Evolutionary conservation across 2,797 vertebrate genomes (phyloP), one percentile per base, ranked within the genome.

Genomic region (Acipenser transmontanus): DNA sequence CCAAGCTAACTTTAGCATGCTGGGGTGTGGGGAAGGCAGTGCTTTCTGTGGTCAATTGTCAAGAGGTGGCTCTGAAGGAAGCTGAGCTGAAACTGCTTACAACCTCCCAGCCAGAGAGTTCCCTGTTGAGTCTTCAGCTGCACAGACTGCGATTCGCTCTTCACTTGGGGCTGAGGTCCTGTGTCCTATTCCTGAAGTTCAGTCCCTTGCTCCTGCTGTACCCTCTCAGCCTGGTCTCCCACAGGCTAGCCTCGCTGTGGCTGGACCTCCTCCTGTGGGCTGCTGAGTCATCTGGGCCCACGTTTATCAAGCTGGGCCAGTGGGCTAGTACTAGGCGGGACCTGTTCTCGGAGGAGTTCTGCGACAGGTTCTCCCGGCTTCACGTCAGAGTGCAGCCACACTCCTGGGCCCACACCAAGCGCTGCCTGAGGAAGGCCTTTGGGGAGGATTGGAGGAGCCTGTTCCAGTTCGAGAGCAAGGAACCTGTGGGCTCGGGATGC

Each of bases 281-380:
- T 56, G 95, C 92, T 0, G 95, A 96, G 74, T 88, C 91, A 0
- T 94, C 94, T 0, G 96, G 95, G 4, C 95, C 96, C 0, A 91
- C 94, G 0, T 98, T 92, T 60, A 87, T 98, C 69, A 99, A 98
- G 69, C 82, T 98, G 71, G 95, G 95, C 0, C 96, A 99, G 77
- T 99, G 97, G 97, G 95, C 95, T 73, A 93, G 96, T 85, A 98
- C 95, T 12, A 87, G 95, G 6, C 86, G 91, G 7, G 97, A 98
- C 76, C 84, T 98, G 69, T 97, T 99, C 77, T 91, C 95, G 0
- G 85, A 77, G 61, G 91, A 91, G 59, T 97, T 98, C 75, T 99
- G 95, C 0, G 79, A 87, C 1, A 84, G 85, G 62, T 96, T 99
- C 74, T 93, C 94, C 60, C 88, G 81, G 78, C 90, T 99, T 65